A percentile compares a stretch with the other conserved stretches of the same genome.
Conservation (phyloP, 2,888 invertebrate species). For the Orchesella flavescens region DNA sequence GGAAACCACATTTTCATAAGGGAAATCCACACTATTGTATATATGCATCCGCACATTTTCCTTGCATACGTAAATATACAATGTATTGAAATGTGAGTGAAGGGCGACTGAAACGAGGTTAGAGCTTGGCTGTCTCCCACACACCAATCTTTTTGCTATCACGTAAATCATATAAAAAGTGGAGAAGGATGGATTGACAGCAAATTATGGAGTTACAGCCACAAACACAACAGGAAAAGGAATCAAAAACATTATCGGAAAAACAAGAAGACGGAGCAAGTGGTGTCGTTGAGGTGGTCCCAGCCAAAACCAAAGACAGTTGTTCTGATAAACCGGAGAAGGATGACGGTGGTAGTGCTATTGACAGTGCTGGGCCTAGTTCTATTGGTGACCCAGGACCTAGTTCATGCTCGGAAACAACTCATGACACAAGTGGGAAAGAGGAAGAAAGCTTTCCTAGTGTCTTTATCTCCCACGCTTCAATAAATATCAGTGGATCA, state of each 20-base stretch:
- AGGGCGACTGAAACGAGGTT: conserved; percentile 29
- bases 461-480: conserved; percentile 65
- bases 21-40: conserved; percentile 20
- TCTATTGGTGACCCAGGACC: conserved; percentile 62
- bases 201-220: conserved; percentile 60
- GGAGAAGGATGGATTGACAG: conserved; percentile 57
- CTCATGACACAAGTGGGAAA: conserved; percentile 55
- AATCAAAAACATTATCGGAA: conserved; percentile 49
- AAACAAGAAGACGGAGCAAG: conserved; percentile 6
- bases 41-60: background rate
- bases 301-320: background rate
- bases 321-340: conserved; percentile 9
- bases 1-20: conserved; percentile 54
- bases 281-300: background rate
- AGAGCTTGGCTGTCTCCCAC: background rate
- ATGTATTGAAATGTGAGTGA: background rate
- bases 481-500: conserved; percentile 61
- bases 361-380: conserved; percentile 57
- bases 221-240: conserved; percentile 57
- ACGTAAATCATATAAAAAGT: conserved; percentile 42
- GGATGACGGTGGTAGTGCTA: conserved; percentile 54
- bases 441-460: conserved; percentile 62
- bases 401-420: conserved; percentile 54
- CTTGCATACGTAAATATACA: conserved; percentile 5
- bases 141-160: conserved; percentile 26